Base-by-base conservation (phyloP, 2,888 invertebrate genomes). In the Tiliacea citrago region DNA sequence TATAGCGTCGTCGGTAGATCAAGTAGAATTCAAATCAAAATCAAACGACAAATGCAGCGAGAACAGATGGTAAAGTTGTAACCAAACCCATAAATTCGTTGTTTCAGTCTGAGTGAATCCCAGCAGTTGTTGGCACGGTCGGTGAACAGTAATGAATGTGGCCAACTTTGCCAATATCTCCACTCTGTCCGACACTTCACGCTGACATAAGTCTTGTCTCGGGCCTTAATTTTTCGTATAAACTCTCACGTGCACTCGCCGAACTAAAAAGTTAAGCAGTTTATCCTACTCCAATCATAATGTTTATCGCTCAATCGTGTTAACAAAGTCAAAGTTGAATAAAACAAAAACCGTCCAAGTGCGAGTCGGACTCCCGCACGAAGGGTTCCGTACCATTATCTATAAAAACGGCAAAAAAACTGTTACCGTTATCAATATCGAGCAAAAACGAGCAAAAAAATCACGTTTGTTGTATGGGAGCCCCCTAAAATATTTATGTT, bases 141-240 rank as follows among this genome's bases (percentile, higher is more conserved):
- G 68, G 42, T 47, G 39, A 13, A 12, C 55, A 12, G 70, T 78
- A 74, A 81, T 71, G 51, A 53, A 65, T 58, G 78, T 61, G 47
- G 51, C 55, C 45, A 81, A 81, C 82, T 81, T 81, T 55, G 61
- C 65, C 68, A 74, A 81, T 78, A 68, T 69, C 82, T 68, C 35
- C 61, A 16, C 42, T 49, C 21, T 8, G 58, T 3, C 62, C 58
- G 65, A 62, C 65, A 62, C 68, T 62, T 66, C 0, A 35, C 47
- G 39, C 42, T n/a, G 35, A 55, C 67, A 55, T 57, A 51, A 35
- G 55, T 66, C 49, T 66, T n/a, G 60, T 35, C 24, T 58, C 39
- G 39, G 9, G 35, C 39, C 63, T 65, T 65, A 78, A 68, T 60
- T 72, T 60, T 24, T 65, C 13, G 58, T 53, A 42, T 49, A 7